A percentile compares a stretch with the other conserved stretches of the same genome.
phyloP scores from a whole-genome alignment of 2,888 invertebrate species.

The Patella pellucida region DNA sequence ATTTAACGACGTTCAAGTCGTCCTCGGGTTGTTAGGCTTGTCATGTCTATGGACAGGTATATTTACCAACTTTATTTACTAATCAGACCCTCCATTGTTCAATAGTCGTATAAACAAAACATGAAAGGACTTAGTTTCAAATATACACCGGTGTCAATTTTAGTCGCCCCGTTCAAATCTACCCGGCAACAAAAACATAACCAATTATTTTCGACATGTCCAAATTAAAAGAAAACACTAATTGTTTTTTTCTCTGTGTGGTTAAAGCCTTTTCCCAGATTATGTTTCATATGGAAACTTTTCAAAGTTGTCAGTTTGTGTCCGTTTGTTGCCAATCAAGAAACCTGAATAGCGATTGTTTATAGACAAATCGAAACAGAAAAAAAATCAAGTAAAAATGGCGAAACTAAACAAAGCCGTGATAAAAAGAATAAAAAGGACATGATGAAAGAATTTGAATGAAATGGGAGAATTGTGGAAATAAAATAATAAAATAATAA shows the following conservation, averaged over 20 bases:
- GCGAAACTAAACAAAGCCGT: not conserved
- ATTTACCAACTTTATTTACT: not conserved
- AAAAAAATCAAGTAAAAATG: no score
- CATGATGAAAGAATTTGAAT: not conserved
- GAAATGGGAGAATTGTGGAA: not conserved
- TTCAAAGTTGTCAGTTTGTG: slow-evolving; percentile 2
- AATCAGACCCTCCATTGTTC: not conserved
- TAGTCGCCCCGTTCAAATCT: not conserved
- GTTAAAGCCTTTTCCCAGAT: not conserved
- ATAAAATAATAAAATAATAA: no score
- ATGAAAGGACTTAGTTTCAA: not conserved
- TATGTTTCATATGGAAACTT: not conserved
- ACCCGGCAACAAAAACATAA: slow-evolving; percentile 3
- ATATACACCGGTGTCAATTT: not conserved
- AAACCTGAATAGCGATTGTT: not conserved
- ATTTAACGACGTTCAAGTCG: not conserved
- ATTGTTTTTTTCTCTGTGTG: slow-evolving; percentile 9
- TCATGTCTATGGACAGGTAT: not conserved
- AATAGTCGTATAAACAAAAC: not conserved
- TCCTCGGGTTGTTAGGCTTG: not conserved
- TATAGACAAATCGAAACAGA: not conserved
- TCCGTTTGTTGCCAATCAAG: not conserved
- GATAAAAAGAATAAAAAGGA: not conserved
- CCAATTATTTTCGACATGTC: slow-evolving; percentile 6
- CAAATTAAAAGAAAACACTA: slow-evolving; percentile 5